phyloP scores from a whole-genome alignment of 2,113 vertebrate genomes.

The Cheirogaleus medius region DNA sequence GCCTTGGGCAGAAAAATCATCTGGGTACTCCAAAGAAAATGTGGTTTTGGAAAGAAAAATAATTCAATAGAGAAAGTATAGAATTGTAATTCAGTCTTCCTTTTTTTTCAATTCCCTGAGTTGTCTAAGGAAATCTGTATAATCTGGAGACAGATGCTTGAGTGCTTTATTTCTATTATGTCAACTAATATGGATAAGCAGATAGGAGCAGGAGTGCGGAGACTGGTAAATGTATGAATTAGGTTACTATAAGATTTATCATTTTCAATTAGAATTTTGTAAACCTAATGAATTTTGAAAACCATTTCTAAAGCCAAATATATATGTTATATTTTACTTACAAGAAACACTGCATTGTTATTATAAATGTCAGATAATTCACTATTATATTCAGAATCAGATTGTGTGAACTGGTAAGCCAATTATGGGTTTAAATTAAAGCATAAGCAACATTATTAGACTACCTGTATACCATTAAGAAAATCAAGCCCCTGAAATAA shows the following conservation, averaged over 20 bases:
- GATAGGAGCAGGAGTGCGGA: neutral
- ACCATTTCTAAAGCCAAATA: neutral
- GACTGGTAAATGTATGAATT: neutral
- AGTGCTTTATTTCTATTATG: neutral
- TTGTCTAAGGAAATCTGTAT: constrained; percentile 4
- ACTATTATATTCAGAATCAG: neutral
- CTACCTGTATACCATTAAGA: neutral
- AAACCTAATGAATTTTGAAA: neutral
- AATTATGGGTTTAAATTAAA: constrained; percentile 18
- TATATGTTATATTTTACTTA: neutral
- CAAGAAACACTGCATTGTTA: neutral
- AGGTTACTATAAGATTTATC: neutral
- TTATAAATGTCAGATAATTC: constrained; percentile 2
- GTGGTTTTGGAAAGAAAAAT: neutral
- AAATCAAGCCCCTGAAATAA: neutral
- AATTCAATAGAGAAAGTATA: neutral
- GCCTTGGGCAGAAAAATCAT: neutral
- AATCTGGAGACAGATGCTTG: neutral
- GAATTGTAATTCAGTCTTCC: neutral
- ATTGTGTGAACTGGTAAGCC: neutral
- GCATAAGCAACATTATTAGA: neutral
- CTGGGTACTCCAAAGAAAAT: neutral
- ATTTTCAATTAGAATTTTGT: neutral
- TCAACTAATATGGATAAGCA: neutral
- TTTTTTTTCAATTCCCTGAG: neutral